Base-by-base conservation (phyloP, 2,113 vertebrate species). In the Gallinago media region DNA sequence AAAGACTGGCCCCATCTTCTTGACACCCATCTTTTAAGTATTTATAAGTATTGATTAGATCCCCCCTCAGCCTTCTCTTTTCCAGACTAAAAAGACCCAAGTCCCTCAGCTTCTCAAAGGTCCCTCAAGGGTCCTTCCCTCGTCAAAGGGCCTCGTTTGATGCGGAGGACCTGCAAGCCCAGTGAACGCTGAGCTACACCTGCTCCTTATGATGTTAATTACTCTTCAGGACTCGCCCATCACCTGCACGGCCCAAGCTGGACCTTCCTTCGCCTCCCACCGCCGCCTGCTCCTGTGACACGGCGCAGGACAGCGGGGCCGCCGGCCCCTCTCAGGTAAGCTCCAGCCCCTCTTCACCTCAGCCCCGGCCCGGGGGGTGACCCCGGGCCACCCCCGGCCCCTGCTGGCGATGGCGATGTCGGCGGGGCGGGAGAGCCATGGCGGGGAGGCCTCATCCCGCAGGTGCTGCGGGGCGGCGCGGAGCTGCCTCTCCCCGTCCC, bases 301-400 rank as follows among this genome's bases (percentile, higher is more conserved):
- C 34, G 50, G 0, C 16, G 40, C 11, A 2, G 0, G 9, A 8
- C 4, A 1, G 22, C 1, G 11, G 22, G 31, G 27, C 31, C 3
- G 15, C 1, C 6, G 36, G 4, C 40, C 72, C 15, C n/a, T 6
- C 15, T 9, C 40, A 2, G 15, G 5, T 6, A 2, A 10, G 19
- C 62, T 25, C 22, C 46, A 4, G 38, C 46, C n/a, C 15, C 27
- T 2, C 0, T 16, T 4, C 3, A 38, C 25, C 32, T 8, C 38
- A 2, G 50, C 21, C 26, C 14, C 27, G 12, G 3, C 0, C 11
- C 9, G 16, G 14, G 9, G 15, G 52, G 3, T 5, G 21, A 61
- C 1, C 34, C 34, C 19, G 0, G 26, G 31, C n/a, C 54, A 2
- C 61, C 7, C 7, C 34, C 1, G 18, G 18, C 18, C 65, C 11